Evolutionary conservation across 2,797 vertebrate genomes (phyloP), one percentile per base, ranked within the genome.

Genomic region (Characodon lateralis): DNA sequence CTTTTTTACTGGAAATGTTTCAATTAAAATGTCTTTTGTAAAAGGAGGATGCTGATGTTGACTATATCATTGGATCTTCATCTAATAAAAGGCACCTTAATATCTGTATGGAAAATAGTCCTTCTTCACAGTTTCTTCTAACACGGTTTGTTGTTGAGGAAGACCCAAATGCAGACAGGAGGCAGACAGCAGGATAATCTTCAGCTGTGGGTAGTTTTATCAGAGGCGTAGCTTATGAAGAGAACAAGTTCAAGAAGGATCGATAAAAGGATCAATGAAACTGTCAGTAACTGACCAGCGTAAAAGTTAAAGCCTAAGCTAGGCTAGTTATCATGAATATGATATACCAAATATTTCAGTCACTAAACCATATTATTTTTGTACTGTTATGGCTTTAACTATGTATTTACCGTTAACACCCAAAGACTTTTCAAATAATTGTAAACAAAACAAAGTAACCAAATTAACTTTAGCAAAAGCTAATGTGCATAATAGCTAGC

Each of bases 11-110:
- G 91, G 93, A 92, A 93, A 93, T 86, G 90, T 95, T 93, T 93
- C 56, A 85, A 94, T 93, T 95, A 94, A 87, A 90, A 88, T 93
- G 93, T 95, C 84, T 95, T 96, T 96, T 96, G 93, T 95, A 96
- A 95, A 93, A 85, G 14, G 86, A 93, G 85, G 91, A 95, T 89
- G 92, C 88, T 90, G 94, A 94, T 91, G 90, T 91, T 93, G 92
- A 94, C 90, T 89, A 89, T 89, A 88, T 92, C 88, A 93, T 93
- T 94, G 93, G 93, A 94, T 94, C 91, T 92, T 94, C 89, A 91
- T 95, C 92, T 93, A 95, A 93, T 95, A 95, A 95, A 94, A 93
- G 86, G 91, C 90, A 92, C 88, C 92, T 92, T 90, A 89, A 88
- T 92, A 92, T 91, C 89, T 77, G 69, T 84, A 82, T 79, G 74